Evolutionary conservation across 1,140 invertebrate species (phyloP).

Genomic region (Scaptomyza hsui): DNA sequence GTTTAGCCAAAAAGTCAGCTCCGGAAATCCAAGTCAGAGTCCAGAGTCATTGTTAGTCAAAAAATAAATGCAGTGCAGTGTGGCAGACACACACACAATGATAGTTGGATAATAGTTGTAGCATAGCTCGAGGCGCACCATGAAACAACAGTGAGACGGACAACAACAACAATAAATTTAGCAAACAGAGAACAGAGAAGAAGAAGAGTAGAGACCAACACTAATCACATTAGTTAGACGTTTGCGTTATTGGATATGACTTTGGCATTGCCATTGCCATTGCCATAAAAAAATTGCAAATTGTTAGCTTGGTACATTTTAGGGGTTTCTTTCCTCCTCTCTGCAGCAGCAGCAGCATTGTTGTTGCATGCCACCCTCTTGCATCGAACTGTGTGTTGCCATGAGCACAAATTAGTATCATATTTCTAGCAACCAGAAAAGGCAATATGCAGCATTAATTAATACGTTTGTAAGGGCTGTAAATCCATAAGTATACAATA

Average conservation of each 20-base stretch:
- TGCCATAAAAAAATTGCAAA: background rate
- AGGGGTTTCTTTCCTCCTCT: background rate
- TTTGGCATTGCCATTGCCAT: background rate
- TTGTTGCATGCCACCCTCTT: background rate
- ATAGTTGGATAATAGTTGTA: conserved; percentile 9
- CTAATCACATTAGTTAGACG: conserved; percentile 28
- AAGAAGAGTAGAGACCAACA: too few relatives aligned
- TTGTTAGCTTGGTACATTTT: background rate
- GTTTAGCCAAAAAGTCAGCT: background rate
- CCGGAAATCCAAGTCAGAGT: background rate
- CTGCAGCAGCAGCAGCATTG: background rate
- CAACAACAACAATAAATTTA: background rate
- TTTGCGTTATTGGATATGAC: conserved; percentile 18
- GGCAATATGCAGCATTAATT: background rate
- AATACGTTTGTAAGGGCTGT: too few relatives aligned
- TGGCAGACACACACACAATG: background rate
- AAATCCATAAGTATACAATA: too few relatives aligned
- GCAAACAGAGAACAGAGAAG: background rate
- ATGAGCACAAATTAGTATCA: background rate
- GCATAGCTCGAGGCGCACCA: background rate
- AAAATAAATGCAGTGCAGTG: background rate
- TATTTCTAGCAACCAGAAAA: background rate
- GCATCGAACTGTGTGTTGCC: too few relatives aligned
- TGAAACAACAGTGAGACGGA: background rate
- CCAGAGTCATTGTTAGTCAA: background rate